Evolutionary conservation across 2,113 vertebrate species (phyloP).

Genomic region (Nycticebus coucang): DNA sequence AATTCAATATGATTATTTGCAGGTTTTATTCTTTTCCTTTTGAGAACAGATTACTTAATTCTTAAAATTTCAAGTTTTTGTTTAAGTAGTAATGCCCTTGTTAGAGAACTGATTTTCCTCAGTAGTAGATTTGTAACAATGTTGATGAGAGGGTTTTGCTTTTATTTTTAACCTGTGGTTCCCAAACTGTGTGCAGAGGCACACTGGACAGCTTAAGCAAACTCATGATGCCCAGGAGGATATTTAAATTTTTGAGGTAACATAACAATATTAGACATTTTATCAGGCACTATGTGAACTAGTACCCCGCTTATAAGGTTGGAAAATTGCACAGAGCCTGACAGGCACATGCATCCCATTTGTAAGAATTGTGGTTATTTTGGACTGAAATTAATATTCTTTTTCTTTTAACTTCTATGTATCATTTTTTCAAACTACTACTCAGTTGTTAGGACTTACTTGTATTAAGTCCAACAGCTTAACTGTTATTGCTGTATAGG

Average conservation of each 20-base stretch:
- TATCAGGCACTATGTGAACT: not conserved
- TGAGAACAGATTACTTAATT: not conserved
- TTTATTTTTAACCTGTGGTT: not conserved
- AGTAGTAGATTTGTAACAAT: not conserved
- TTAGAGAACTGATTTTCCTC: not conserved
- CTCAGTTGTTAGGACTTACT: not conserved
- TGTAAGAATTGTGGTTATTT: conserved; percentile 1
- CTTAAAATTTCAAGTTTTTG: conserved; percentile 19
- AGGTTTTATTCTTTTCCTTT: conserved; percentile 25
- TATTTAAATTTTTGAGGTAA: conserved; percentile 24
- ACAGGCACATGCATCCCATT: not conserved
- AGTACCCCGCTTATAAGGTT: not conserved
- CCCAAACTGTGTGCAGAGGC: not conserved
- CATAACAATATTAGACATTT: not conserved
- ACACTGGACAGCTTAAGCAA: not conserved
- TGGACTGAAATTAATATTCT: conserved; percentile 23
- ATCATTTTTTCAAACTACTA: not conserved
- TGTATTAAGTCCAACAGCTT: not conserved
- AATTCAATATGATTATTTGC: not conserved
- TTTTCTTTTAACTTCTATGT: not conserved
- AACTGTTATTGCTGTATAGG: too few species aligned
- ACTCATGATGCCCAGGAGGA: not conserved
- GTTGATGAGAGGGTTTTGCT: not conserved
- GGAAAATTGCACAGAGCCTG: conserved; percentile 5
- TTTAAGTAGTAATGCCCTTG: not conserved